These are phyloP conservation scores for Muntiacus reevesi DNA, from an alignment of 2,113 vertebrate genomes.

Conservation along the genomic window DNA sequence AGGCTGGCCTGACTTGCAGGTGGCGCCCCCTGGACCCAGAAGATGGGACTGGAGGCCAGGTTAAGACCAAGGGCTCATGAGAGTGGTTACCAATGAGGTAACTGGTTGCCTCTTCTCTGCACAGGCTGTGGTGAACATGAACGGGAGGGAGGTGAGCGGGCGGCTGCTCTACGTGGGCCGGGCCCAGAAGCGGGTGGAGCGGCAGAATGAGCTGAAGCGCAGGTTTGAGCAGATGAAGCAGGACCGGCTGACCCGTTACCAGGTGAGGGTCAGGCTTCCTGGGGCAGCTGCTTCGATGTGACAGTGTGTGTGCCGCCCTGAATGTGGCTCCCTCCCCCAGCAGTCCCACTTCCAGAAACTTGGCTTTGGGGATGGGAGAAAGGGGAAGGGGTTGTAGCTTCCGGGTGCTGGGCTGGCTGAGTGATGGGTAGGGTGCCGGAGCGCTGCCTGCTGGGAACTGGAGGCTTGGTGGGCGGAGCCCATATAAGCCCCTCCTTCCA, in stretches of 20 bases:
- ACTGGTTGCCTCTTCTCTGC: rapidly evolving
- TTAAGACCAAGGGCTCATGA: background rate
- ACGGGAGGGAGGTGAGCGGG: slow-evolving; percentile 92
- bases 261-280: slow-evolving; percentile 80
- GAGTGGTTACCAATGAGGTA: background rate
- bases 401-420: background rate
- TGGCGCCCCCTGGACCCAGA: no score
- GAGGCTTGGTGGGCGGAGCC: background rate
- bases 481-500: rapidly evolving
- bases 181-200: slow-evolving; percentile 94
- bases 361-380: background rate
- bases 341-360: background rate
- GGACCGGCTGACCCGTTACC: slow-evolving; percentile 92
- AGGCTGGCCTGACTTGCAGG: background rate
- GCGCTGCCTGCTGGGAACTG: background rate
- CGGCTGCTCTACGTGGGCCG: slow-evolving; percentile 91
- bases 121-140: slow-evolving; percentile 94
- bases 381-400: background rate
- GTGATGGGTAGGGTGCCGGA: background rate
- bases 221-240: slow-evolving; percentile 96
- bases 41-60: background rate
- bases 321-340: background rate
- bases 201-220: slow-evolving; percentile 93
- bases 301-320: rapidly evolving
- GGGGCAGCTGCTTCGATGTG: background rate